Base-by-base conservation (phyloP, 2,797 vertebrate genomes). In the Gymnoscopelus microlampas region DNA sequence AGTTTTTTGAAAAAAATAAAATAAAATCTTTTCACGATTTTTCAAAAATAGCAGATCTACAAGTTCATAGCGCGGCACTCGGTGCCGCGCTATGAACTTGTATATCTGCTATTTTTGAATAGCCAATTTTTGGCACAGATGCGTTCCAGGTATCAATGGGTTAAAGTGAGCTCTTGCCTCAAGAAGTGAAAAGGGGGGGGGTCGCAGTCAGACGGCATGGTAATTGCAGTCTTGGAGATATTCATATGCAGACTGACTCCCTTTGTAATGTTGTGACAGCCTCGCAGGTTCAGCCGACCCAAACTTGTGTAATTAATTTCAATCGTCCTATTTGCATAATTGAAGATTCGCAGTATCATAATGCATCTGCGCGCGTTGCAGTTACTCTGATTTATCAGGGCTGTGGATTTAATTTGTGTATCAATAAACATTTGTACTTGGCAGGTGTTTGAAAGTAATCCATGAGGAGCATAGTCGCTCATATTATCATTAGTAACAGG, bases 281-380 rank as follows among this genome's bases (percentile, higher is more conserved):
- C 80, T 76, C 55, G 48, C 74, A 85, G 74, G 73, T 82, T 85
- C 78, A 88, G 76, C 77, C 82, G 79, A 84, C 82, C 80, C 81
- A 89, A 81, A 87, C 83, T 80, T 71, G 60, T 71, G 78, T 86
- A 82, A 87, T 87, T 86, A 79, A 91, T 89, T 80, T 78, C 74
- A 87, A 83, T 82, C 66, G 5, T 23, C 73, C 81, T 35, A 85
- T 90, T 88, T 89, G 84, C 87, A 87, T 89, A 85, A 86, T 81
- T 87, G 73, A 86, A 90, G 89, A 80, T 88, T 90, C 74, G 78
- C 72, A 60, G 84, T 74, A 82, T 80, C 79, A 78, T 70, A 61
- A 85, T 76, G 77, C 70, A 14, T 80, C 73, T 74, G 79, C 69
- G 71, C 53, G 75, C 77, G 72, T 85, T 79, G 83, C 66, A 70